A percentile compares a stretch with the other conserved stretches of the same genome.
Conservation (phyloP, 2,888 invertebrate genomes). For the Julus scandinavius region DNA sequence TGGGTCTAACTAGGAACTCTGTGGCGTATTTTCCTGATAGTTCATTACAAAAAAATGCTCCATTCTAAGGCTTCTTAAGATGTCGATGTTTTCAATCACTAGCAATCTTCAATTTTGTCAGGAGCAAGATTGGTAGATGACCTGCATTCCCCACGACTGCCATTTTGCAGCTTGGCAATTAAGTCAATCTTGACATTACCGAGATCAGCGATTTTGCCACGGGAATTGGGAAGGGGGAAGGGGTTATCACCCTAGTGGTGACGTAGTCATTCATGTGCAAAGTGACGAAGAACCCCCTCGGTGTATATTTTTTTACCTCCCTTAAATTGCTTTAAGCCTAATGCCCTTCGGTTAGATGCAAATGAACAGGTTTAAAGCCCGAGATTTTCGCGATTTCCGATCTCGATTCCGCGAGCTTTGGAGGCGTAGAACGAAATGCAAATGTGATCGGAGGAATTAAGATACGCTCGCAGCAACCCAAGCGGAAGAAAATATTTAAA, state of each 20-base stretch:
- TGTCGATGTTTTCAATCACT: too few relatives aligned
- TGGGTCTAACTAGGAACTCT: too few relatives aligned
- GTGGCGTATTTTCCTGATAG: too few relatives aligned
- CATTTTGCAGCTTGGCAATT: not conserved
- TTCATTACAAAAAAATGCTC: too few relatives aligned
- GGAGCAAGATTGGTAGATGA: too few relatives aligned
- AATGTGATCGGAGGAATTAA: constrained; percentile 29
- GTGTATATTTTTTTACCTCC: not conserved
- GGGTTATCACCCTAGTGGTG: not conserved
- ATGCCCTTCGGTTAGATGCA: not conserved
- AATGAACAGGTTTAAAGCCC: not conserved
- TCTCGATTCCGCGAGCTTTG: not conserved
- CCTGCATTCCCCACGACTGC: not conserved
- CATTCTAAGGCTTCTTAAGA: too few relatives aligned
- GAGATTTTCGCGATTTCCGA: constrained; percentile 2
- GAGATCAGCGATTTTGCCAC: not conserved
- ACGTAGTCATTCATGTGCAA: not conserved
- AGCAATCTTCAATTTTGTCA: too few relatives aligned
- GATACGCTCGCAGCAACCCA: not conserved
- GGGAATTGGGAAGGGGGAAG: not conserved
- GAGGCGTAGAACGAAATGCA: not conserved
- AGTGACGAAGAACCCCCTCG: not conserved
- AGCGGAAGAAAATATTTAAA: constrained; percentile 37
- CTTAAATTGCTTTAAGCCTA: not conserved
- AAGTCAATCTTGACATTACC: constrained; percentile 15